Evolutionary conservation across 2,113 vertebrate genomes (phyloP).

Genomic region (Pardalotus punctatus): DNA sequence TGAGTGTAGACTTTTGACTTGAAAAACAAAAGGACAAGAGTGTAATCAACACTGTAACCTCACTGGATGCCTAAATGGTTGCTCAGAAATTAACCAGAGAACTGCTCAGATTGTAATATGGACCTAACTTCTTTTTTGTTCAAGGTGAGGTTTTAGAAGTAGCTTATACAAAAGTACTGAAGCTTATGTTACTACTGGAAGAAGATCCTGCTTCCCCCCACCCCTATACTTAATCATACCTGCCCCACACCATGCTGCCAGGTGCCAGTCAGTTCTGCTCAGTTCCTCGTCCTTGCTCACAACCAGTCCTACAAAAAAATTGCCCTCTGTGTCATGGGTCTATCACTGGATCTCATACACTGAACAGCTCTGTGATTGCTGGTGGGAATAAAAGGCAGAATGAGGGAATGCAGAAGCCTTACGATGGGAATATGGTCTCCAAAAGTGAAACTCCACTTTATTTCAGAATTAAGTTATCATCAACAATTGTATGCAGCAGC

Average conservation of each 20-base stretch:
- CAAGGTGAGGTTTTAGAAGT: neutral
- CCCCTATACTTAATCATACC: neutral
- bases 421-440: neutral
- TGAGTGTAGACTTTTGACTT: neutral
- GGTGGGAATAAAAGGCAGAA: neutral
- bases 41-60: neutral
- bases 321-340: neutral
- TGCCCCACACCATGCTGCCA: neutral
- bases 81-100: neutral
- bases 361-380: neutral
- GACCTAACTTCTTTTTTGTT: neutral
- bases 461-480: neutral
- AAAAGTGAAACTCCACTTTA: neutral
- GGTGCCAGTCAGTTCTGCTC: neutral
- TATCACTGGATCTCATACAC: neutral
- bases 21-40: neutral
- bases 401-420: neutral
- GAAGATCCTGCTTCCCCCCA: neutral
- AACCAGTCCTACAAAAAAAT: neutral
- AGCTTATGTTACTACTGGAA: neutral
- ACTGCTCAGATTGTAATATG: neutral
- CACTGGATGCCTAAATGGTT: neutral
- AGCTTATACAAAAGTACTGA: neutral
- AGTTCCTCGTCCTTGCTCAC: neutral
- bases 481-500: neutral